Evolutionary conservation across 2,797 vertebrate species (phyloP), one percentile per base, ranked within the genome.

Genomic region (Manis javanica): DNA sequence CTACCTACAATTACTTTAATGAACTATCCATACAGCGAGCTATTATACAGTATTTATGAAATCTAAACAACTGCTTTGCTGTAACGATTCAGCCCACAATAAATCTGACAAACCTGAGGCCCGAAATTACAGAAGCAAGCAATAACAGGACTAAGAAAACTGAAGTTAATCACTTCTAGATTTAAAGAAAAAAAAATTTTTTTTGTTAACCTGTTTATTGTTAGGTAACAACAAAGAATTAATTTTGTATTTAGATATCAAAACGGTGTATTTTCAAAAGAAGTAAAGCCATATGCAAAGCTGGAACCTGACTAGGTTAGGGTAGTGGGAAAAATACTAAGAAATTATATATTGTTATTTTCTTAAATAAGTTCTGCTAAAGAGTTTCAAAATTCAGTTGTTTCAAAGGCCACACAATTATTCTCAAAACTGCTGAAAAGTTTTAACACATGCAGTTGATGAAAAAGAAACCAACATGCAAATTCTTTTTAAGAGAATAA

Each of bases 401-500:
- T 72, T 64, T 95, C 86, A 61, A 96, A 95, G 78, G 93, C 63
- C 24, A 96, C 46, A 82, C 13, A 88, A 63, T 91, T 95, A 96
- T 82, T 91, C 19, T 96, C 83, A 93, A 95, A 63, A 96, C 95
- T 23, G 2, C 53, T 68, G 5, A 79, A 92, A 96, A 94, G 57
- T 51, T 64, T 1, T 42, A 78, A 69, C 46, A 87, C 91, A 96
- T 81, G 71, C 77, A 96, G 6, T 71, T 19, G 34, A 51, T 95
- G 57, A 85, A 46, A 59, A 95, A 93, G 87, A 71, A 97, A 18
- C 88, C 69, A 89, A 75, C 94, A 97, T 87, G 97, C 94, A 97
- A 13, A 68, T 74, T 91, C 89, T 77, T 91, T 74, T 59, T 93
- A 5, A 42, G 68, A 71, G 81, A 94, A 61, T 49, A 97, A 75